Evolutionary conservation across 2,888 invertebrate species (phyloP), one percentile per base, ranked within the genome.

Genomic region (Epinotia brunnichana): DNA sequence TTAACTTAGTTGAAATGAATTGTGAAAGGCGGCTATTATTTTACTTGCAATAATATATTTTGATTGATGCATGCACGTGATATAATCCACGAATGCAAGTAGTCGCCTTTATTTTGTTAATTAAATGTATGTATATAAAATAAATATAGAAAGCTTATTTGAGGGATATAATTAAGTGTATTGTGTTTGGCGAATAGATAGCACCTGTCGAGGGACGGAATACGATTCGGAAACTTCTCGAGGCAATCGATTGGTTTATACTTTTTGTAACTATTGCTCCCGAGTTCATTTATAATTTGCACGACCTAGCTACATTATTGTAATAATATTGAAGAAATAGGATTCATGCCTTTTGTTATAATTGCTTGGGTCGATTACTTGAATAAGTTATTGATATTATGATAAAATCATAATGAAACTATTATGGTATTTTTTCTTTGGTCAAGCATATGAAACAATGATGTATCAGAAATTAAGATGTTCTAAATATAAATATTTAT

Each of bases 281-380:
- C 35, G 35, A 48, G 21, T 53, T 64, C 24, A 66, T 56, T 64
- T 66, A 66, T 56, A 54, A 41, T 56, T 56, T 56, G 66, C 54
- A 54, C 66, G 66, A 66, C 66, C 66, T 66, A 64, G 54, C 53
- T 64, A 66, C 66, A 56, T 66, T 66, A 66, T 66, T 66, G 66
- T 56, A 66, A 66, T 56, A 56, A 66, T 66, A 66, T 24, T 66
- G 66, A 56, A 64, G 66, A 66, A 66, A 66, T 66, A 66, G 66
- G 54, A 41, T 53, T 39, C 44, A 48, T 62, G 64, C 53, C 53
- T 39, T 61, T 54, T 64, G 64, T 64, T 64, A 54, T 54, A 29
- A 62, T 64, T 54, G 54, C 64, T 54, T 64, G 54, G 41, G 54
- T 54, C 21, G 10, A 54, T 54, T 53, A 53, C 35, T 21, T 56